phyloP scores from a whole-genome alignment of 2,888 invertebrate genomes.

The Noctua comes region DNA sequence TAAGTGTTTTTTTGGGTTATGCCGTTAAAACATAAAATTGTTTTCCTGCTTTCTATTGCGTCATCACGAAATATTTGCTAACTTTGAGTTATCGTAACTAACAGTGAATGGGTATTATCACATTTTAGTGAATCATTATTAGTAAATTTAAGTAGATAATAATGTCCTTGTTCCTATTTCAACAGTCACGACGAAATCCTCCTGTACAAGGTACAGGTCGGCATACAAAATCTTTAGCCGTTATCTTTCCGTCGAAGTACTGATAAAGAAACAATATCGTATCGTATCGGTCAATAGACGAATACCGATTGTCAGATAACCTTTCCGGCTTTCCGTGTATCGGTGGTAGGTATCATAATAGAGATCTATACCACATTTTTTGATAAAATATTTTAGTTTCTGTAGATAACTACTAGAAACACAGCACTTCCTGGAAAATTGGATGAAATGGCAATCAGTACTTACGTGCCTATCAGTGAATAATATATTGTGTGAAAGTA shows the following conservation, averaged over 20 bases:
- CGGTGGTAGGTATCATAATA: slow-evolving; percentile 41
- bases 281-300: slow-evolving; percentile 46
- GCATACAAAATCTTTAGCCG: slow-evolving; percentile 13
- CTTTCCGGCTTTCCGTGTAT: slow-evolving; percentile 62
- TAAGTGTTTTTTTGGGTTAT: too few relatives aligned
- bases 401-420: slow-evolving; percentile 39
- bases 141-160: slow-evolving; percentile 12
- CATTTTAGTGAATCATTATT: slow-evolving; percentile 55
- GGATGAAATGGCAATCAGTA: slow-evolving; percentile 5
- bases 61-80: slow-evolving; percentile 55
- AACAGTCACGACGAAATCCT: slow-evolving; percentile 1
- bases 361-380: slow-evolving; percentile 24
- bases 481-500: too few relatives aligned
- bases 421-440: slow-evolving; percentile 43
- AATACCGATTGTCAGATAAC: slow-evolving; percentile 48
- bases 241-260: slow-evolving; percentile 36
- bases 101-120: slow-evolving; percentile 48
- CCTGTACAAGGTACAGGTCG: not conserved
- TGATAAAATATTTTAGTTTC: slow-evolving; percentile 58
- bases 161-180: slow-evolving; percentile 15
- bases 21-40: not conserved
- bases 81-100: slow-evolving; percentile 52
- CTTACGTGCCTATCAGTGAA: not conserved
- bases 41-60: slow-evolving; percentile 42
- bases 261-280: slow-evolving; percentile 54